These are phyloP conservation scores for Crocuta crocuta DNA, from an alignment of 2,113 vertebrate genomes.

Conservation along the genomic window DNA sequence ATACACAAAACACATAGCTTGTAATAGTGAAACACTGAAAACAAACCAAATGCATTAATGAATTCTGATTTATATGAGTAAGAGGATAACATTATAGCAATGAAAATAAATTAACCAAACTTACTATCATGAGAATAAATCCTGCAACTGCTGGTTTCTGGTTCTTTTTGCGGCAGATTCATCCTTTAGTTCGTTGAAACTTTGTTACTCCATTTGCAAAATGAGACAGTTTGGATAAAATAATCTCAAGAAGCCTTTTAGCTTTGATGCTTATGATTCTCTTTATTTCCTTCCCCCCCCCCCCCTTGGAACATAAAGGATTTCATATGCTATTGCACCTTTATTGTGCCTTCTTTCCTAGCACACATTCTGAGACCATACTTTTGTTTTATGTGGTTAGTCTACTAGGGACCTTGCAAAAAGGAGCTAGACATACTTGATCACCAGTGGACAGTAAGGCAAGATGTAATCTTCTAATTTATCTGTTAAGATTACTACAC, in stretches of 20 bases:
- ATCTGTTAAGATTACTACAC: neutral
- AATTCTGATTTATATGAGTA: neutral
- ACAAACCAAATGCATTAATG: neutral
- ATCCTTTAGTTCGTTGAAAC: neutral
- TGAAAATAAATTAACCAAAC: neutral
- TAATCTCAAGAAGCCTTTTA: neutral
- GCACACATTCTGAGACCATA: neutral
- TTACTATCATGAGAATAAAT: neutral
- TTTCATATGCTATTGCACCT: neutral
- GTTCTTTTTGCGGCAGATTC: neutral
- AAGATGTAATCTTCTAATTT: neutral
- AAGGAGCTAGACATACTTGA: neutral
- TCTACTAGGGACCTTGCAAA: neutral
- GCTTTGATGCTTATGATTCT: neutral
- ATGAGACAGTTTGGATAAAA: neutral
- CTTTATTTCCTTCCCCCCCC: neutral
- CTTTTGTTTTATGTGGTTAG: conserved; percentile 19
- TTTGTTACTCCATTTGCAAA: neutral
- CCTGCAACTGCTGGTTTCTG: neutral
- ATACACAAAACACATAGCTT: neutral
- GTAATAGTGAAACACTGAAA: neutral
- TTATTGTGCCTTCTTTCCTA: neutral
- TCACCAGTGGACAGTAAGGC: neutral
- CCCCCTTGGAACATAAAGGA: neutral
- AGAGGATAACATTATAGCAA: neutral